phyloP scores from a whole-genome alignment of 2,113 vertebrate genomes.

The Anas platyrhynchos region DNA sequence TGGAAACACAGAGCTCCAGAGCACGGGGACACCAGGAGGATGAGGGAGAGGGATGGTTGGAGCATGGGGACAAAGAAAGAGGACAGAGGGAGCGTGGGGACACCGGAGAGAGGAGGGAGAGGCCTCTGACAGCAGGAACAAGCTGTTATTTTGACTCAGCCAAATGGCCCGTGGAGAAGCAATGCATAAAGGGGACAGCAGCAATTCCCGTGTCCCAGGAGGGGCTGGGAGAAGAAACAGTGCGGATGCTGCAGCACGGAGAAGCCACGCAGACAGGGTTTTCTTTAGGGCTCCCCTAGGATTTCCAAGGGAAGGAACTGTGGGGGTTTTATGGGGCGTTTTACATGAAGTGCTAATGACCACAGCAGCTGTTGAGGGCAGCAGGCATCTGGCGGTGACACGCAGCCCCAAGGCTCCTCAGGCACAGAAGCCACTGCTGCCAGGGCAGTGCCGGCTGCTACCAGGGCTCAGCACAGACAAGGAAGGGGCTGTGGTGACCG shows the following conservation, averaged over 20 bases:
- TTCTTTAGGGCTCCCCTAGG: not conserved
- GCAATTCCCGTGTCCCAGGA: not conserved
- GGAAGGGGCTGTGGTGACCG: not conserved
- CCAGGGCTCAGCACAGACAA: rapidly evolving
- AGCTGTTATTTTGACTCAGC: not conserved
- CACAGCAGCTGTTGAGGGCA: not conserved
- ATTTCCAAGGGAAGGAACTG: not conserved
- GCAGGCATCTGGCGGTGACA: no score
- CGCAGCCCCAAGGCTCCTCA: not conserved
- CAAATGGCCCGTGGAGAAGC: not conserved
- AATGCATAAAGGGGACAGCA: not conserved
- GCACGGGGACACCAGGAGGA: not conserved
- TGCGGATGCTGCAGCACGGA: not conserved
- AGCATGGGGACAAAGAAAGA: not conserved
- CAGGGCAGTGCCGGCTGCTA: not conserved
- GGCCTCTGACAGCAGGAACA: rapidly evolving
- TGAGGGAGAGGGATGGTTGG: not conserved
- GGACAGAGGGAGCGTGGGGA: not conserved
- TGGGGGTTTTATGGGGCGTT: not conserved
- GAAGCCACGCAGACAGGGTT: not conserved
- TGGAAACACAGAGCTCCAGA: no score
- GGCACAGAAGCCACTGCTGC: not conserved
- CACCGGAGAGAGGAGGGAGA: not conserved
- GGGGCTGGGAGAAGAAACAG: not conserved
- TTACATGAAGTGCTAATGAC: not conserved